These are phyloP conservation scores for Brachionichthys hirsutus DNA, from an alignment of 2,113 vertebrate genomes.

Conservation along the genomic window DNA sequence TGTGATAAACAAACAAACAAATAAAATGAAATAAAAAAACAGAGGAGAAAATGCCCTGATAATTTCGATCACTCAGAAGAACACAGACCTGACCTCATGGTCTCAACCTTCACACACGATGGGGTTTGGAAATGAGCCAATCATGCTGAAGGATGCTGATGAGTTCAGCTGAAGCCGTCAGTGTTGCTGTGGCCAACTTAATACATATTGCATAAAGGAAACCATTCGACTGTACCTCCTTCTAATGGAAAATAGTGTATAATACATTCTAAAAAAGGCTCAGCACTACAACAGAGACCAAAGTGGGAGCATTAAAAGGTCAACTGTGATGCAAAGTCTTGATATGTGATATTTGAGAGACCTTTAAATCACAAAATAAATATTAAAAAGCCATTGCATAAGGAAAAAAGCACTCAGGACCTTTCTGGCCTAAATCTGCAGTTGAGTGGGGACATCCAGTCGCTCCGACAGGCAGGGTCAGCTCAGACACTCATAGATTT, in stretches of 20 bases:
- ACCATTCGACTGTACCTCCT: constrained; percentile 45
- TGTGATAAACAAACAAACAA: not conserved
- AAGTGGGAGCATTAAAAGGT: constrained; percentile 58
- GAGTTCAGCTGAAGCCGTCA: constrained; percentile 47
- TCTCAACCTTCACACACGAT: constrained; percentile 71
- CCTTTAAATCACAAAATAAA: constrained; percentile 54
- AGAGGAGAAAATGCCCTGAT: constrained; percentile 31
- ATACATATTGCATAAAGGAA: constrained; percentile 42
- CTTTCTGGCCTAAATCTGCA: constrained; percentile 17
- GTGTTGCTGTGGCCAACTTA: constrained; percentile 51
- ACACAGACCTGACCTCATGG: constrained; percentile 57
- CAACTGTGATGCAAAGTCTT: constrained; percentile 61
- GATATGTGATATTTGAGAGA: constrained; percentile 70
- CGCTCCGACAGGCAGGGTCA: constrained; percentile 5
- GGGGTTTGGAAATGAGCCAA: constrained; percentile 68
- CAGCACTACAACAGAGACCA: constrained; percentile 34
- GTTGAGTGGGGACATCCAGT: constrained; percentile 17
- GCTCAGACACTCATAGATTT: not conserved
- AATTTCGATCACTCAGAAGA: constrained; percentile 54
- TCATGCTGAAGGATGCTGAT: constrained; percentile 63
- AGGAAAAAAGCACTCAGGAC: constrained; percentile 25
- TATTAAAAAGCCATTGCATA: constrained; percentile 43
- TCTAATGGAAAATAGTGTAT: constrained; percentile 49
- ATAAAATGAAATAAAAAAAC: constrained; percentile 2
- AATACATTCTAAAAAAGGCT: constrained; percentile 62